Percentiles rank a stretch among this genome's conserved stretches.
Conservation (phyloP, 1,140 invertebrate genomes). For the Eupeodes corollae region DNA sequence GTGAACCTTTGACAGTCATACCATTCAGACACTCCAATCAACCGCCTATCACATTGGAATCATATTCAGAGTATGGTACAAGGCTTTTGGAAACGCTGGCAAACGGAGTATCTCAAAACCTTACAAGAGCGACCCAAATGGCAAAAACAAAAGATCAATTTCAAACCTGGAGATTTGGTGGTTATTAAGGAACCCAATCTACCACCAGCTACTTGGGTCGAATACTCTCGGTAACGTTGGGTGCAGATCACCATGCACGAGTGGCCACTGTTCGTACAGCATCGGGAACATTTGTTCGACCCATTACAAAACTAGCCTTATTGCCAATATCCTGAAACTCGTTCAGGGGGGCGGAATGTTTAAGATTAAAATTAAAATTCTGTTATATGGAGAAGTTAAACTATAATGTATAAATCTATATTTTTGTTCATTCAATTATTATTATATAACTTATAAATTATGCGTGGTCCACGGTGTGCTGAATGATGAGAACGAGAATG, state of each 20-base stretch:
- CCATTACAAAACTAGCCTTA: constrained; percentile 11
- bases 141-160: constrained; percentile 5
- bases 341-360: too few species aligned
- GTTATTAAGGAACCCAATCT: constrained; percentile 23
- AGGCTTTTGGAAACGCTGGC: constrained; percentile 22
- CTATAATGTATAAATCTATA: too few species aligned
- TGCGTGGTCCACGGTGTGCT: too few species aligned
- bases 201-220: constrained; percentile 19
- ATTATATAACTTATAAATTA: too few species aligned
- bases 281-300: constrained; percentile 12
- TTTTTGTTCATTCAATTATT: too few species aligned
- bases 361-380: too few species aligned
- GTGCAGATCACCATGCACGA: constrained; percentile 15
- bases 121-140: constrained; percentile 23
- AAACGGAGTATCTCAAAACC: constrained; percentile 12
- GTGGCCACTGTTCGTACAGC: constrained; percentile 17
- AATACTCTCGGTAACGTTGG: constrained; percentile 15
- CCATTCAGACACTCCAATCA: background rate
- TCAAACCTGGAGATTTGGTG: constrained; percentile 23
- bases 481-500: too few species aligned
- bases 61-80: constrained; percentile 3
- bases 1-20: constrained; percentile 14
- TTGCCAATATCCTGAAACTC: constrained; percentile 13
- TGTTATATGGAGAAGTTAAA: too few species aligned
- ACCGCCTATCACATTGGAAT: background rate